Base-by-base conservation (phyloP, 2,888 invertebrate species). In the Daptonema setosum region DNA sequence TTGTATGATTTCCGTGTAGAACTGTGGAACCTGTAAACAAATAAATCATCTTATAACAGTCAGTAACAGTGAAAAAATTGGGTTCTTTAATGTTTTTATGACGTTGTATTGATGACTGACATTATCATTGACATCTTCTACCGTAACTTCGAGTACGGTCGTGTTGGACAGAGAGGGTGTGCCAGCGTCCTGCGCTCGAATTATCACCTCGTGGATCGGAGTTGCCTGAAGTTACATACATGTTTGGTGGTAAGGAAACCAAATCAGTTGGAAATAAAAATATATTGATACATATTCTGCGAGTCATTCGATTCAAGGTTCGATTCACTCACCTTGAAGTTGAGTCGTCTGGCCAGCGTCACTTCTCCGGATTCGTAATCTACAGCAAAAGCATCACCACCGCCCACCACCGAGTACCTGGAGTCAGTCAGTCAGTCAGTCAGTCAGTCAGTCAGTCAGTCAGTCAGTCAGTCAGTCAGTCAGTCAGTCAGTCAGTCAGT, bases 151-250 rank as follows among this genome's bases (percentile, higher is more conserved):
- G 17, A 93, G 76, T 67, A 87, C 85, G 0, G 90, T 90, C 1
- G 87, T 90, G 72, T 91, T 93, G 0, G 87, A 87, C 25, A 85
- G 78, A 0, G 87, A 83, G 0, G 90, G 88, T 66, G 83, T 83
- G 1, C 91, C 93, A 2, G 86, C 85, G 68, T 93, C 93, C 74
- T 90, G 88, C 1, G 91, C 91, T 59, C 91, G 78, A 22, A 93
- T 83, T 25, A 87, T 85, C 52, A 93, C 77, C 20, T 87, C 78
- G 72, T 87, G 91, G 66, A 80, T 84, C 56, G 83, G 76, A 47
- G 83, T 79, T 30, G 20, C n/a, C n/a, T n/a, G n/a, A 11, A 17
- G 35, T 17, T 17, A 35, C 35, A 35, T 35, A 8, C 35, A 35
- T 8, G 35, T 8, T 8, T 17, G 11, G 11, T 35, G 8, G 11